Base-by-base conservation (phyloP, 1,140 invertebrate genomes). In the Caenorhabditis tropicalis region DNA sequence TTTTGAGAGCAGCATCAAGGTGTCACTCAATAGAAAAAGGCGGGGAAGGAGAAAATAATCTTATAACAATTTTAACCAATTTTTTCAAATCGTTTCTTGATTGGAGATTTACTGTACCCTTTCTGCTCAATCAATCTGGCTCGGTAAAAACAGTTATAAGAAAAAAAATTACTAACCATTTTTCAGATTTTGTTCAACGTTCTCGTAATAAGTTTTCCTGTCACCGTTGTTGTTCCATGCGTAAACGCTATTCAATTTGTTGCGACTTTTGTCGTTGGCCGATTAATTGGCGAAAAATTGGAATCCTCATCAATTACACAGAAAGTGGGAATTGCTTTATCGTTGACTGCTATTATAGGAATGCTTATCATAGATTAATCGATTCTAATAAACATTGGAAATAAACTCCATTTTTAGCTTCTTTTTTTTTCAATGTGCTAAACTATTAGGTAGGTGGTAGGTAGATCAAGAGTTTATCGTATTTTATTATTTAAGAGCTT, bases 121-220 rank as follows among this genome's bases (percentile, higher is more conserved):
- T 74, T 10, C 36, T 36, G 1, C 36, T 43, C n/a, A 74, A 74
- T 74, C 65, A 74, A 46, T 74, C 2, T 24, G 65, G 65, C 43
- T 74, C 65, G 65, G 65, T 74, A 36, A 6, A 36, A 65, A 3
- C 29, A 36, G 3, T 36, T 21, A 16, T 4, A 21, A 19, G 19
- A 9, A 27, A 3, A 36, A 36, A 36, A 6, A 65, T 19, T 0
- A 65, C 5, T 27, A 27, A 27, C 4, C 9, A 12, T 24, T 24
- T 74, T 74, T 43, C 36, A 74, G 65, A 46, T 74, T 4, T 24
- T 74, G 36, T 74, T 74, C 36, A 74, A 74, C 24, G 36, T n/a
- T 10, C 36, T 74, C 19, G 36, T 74, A 27, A n/a, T 74, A 3
- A 5, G 43, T 19, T 74, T 74, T 24, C 65, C 65, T 21, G 65